Evolutionary conservation across 1,140 invertebrate species (phyloP).

Genomic region (Solenopsis fugax): DNA sequence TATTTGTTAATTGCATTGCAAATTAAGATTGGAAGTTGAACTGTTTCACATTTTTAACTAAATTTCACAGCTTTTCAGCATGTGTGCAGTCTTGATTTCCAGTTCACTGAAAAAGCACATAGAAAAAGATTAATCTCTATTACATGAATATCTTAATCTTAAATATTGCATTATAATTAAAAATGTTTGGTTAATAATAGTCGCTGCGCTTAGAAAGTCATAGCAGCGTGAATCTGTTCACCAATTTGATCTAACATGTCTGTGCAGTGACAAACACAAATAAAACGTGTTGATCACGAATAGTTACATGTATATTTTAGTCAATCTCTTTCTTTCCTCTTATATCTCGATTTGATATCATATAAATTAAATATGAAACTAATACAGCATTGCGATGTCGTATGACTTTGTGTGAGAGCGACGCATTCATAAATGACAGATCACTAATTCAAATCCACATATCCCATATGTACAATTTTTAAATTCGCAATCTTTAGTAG

Average conservation of each 20-base stretch:
- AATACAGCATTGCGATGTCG: too few relatives aligned
- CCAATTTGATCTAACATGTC: slow-evolving; percentile 79
- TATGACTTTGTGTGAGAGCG: too few relatives aligned
- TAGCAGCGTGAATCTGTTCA: slow-evolving; percentile 77
- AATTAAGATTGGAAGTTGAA: slow-evolving; percentile 78
- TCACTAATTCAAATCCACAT: too few relatives aligned
- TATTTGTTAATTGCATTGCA: slow-evolving; percentile 64
- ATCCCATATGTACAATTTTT: too few relatives aligned
- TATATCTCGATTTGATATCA: too few relatives aligned
- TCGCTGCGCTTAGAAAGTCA: slow-evolving; percentile 59
- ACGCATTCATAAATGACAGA: too few relatives aligned
- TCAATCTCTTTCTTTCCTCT: background rate
- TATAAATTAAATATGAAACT: too few relatives aligned
- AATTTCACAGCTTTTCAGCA: slow-evolving; percentile 77
- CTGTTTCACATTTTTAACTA: slow-evolving; percentile 72
- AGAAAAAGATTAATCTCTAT: background rate
- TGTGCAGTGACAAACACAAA: slow-evolving; percentile 72
- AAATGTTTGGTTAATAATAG: slow-evolving; percentile 76
- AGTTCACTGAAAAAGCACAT: slow-evolving; percentile 77
- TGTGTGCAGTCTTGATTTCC: slow-evolving; percentile 83
- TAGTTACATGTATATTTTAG: slow-evolving; percentile 76
- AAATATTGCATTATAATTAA: background rate
- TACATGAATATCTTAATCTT: background rate
- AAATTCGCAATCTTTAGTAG: too few relatives aligned
- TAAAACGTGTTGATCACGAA: slow-evolving; percentile 72